These are phyloP conservation scores for Myripristis murdjan DNA, from an alignment of 2,797 vertebrate species.

Conservation along the genomic window DNA sequence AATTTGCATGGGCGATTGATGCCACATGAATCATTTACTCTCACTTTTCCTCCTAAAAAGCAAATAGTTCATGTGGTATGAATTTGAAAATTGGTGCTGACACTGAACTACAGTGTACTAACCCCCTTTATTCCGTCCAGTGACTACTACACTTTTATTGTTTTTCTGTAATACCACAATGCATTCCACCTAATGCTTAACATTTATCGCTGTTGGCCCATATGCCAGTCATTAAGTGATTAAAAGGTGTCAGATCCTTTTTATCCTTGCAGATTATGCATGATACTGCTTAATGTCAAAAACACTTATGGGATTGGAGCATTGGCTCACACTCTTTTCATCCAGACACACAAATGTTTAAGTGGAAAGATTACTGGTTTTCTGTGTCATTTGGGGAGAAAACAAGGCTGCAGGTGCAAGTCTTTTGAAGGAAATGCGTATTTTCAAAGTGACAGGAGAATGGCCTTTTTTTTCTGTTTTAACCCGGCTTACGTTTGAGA, in stretches of 20 bases:
- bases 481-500: slow-evolving; percentile 3
- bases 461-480: slow-evolving; percentile 19
- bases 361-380: slow-evolving; percentile 23
- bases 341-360: slow-evolving; percentile 25
- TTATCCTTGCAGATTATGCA: slow-evolving; percentile 15
- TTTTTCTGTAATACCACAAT: background rate
- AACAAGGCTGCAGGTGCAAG: slow-evolving; percentile 38
- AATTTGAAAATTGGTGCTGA: background rate
- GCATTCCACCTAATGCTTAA: background rate
- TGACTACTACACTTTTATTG: background rate
- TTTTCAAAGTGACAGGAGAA: slow-evolving; percentile 38
- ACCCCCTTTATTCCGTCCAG: background rate
- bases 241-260: background rate
- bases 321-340: slow-evolving; percentile 29
- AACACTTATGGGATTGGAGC: slow-evolving; percentile 22
- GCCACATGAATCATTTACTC: slow-evolving; percentile 10
- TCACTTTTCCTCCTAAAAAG: slow-evolving; percentile 2
- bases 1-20: background rate
- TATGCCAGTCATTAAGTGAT: background rate
- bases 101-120: background rate
- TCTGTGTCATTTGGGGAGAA: slow-evolving; percentile 18
- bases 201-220: background rate
- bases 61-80: background rate
- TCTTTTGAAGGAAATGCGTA: slow-evolving; percentile 21
- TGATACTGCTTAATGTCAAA: slow-evolving; percentile 24